Conservation (phyloP, 2,797 vertebrate genomes). For the Tinamus major region DNA sequence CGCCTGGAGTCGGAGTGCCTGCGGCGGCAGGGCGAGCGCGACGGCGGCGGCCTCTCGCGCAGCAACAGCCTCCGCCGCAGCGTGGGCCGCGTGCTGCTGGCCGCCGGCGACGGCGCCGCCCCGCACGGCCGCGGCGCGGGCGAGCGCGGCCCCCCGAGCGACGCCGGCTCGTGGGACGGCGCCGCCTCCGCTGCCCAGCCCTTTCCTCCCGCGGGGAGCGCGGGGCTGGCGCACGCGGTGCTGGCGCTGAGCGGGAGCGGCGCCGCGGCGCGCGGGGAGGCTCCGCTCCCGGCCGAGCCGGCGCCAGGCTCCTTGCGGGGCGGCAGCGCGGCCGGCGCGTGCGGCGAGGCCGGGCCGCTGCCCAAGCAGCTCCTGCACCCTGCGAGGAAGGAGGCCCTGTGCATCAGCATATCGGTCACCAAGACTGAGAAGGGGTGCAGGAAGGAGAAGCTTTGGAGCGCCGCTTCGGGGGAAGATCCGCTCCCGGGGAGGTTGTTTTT, state of each 20-base stretch:
- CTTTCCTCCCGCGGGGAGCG: conserved; percentile 20
- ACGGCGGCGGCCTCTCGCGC: conserved; percentile 83
- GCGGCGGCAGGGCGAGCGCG: conserved; percentile 79
- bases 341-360: conserved; percentile 22
- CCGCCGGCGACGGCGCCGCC: too few relatives aligned
- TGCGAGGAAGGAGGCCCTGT: conserved; percentile 65
- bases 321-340: neutral
- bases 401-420: conserved; percentile 73
- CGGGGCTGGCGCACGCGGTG: conserved; percentile 47
- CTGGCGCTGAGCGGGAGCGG: conserved; percentile 19
- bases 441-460: conserved; percentile 53
- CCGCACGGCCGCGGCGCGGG: conserved; percentile 81
- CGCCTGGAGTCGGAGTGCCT: conserved; percentile 92
- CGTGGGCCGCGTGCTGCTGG: conserved; percentile 88
- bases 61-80: conserved; percentile 89
- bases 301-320: neutral
- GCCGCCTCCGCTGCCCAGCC: conserved; percentile 6
- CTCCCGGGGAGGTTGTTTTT: conserved; percentile 91
- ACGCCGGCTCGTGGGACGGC: conserved; percentile 40
- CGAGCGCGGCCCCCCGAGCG: conserved; percentile 73
- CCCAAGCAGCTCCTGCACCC: conserved; percentile 46
- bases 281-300: neutral
- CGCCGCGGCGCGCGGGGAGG: too few relatives aligned
- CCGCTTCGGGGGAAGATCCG: conserved; percentile 75
- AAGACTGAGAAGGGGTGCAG: conserved; percentile 61